Evolutionary conservation across 2,797 vertebrate genomes (phyloP).

Genomic region (Sebastes cheni): DNA sequence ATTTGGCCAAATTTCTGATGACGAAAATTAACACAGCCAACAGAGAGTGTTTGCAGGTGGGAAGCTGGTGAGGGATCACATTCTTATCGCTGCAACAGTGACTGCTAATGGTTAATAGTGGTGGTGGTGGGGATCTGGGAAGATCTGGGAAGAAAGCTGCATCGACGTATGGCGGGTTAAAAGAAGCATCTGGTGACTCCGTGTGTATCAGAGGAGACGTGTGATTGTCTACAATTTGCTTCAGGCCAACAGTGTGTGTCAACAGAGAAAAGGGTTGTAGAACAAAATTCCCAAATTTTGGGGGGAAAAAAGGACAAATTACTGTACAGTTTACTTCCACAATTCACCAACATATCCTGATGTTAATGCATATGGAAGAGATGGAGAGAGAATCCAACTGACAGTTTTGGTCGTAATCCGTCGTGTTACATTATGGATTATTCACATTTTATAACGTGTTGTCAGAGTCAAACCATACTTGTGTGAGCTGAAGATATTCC

Average conservation of each 20-base stretch:
- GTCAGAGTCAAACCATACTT: background rate
- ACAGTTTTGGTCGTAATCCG: conserved; percentile 7
- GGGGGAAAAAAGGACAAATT: background rate
- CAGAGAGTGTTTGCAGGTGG: background rate
- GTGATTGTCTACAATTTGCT: background rate
- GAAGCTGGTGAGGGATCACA: background rate
- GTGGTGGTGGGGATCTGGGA: background rate
- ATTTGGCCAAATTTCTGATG: too few species aligned
- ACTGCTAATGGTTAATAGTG: background rate
- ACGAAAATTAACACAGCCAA: background rate
- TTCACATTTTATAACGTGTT: conserved; percentile 24
- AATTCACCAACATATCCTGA: background rate
- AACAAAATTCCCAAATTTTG: background rate
- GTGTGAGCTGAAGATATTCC: conserved; percentile 13
- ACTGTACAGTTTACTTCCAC: background rate
- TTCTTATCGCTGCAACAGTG: background rate
- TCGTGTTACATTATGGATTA: conserved; percentile 13
- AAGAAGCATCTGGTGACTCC: conserved; percentile 15
- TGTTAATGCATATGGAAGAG: background rate
- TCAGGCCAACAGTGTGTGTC: background rate
- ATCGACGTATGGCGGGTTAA: background rate
- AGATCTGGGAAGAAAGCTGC: background rate
- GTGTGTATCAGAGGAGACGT: conserved; percentile 6
- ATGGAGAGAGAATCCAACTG: background rate
- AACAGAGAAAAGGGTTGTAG: background rate